Base-by-base conservation (phyloP, 2,888 invertebrate genomes). In the Rhabditoides inermis region DNA sequence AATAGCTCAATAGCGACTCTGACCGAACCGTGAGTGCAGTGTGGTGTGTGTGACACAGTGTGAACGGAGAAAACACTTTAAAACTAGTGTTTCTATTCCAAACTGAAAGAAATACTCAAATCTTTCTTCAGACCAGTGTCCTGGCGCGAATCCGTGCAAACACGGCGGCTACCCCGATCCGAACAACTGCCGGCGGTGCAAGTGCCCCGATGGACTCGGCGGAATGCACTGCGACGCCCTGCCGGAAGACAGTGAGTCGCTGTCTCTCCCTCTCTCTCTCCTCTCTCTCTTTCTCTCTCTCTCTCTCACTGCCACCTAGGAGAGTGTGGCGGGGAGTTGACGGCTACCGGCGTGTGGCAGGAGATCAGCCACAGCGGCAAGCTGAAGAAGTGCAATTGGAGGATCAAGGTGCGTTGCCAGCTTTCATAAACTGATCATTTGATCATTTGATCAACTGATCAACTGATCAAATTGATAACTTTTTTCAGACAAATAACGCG, bases 131-230 rank as follows among this genome's bases (percentile, higher is more conserved):
- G 69, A 69, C 10, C 58, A 59, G 7, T 70, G 70, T 51, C 53
- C 49, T 2, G 56, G 54, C 0, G 49, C 44, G 1, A 30, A 53
- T 20, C 15, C 41, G 0, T 72, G 72, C 46, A 48, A 60, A n/a
- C 63, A 70, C 42, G 71, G 68, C 5, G 72, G 72, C 7, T 72
- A 72, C 45, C 57, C 68, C 25, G 71, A 72, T 41, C 72, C 72
- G 7, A 72, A 70, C 42, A 65, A 72, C 45, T 72, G 72, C 36
- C 37, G 53, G 15, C 30, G 44, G n/a, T 72, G 70, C 50, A 71
- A 71, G 41, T 71, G 71, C 52, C 70, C 70, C 1, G 53, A 53
- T 32, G 64, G 64, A 10, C 53, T 64, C 2, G 60, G 61, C n/a
- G 64, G 64, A 20, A 48, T 47, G 20, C 37, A 44, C 12, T 64